Base-by-base conservation (phyloP, 2,888 invertebrate species). In the Mesochorus sp. region DNA sequence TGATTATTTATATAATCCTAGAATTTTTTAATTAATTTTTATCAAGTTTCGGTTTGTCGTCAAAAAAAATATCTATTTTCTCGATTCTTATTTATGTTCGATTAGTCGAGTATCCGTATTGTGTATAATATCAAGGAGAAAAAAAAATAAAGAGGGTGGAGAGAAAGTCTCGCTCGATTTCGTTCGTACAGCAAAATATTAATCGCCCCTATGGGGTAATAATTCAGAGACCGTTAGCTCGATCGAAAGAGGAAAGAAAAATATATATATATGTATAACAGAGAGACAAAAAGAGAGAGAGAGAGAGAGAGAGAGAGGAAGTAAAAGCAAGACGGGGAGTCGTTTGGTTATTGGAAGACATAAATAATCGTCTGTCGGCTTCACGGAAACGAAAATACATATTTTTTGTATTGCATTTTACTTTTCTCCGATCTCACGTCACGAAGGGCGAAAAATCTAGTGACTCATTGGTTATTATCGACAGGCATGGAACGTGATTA, bases 11-110 rank as follows among this genome's bases (percentile, higher is more conserved):
- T n/a, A n/a, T n/a, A n/a, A n/a, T n/a, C n/a, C n/a, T n/a, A n/a
- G n/a, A n/a, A n/a, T n/a, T n/a, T n/a, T n/a, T n/a, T n/a, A n/a
- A n/a, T n/a, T n/a, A n/a, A n/a, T n/a, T n/a, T n/a, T n/a, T 44
- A 70, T 44, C 47, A 70, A 47, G 49, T 37, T 47, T 37, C 55
- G 55, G 49, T 37, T 37, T 34, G 12, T 19, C 28, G 26, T 24
- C 57, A 26, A 26, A 64, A n/a, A 39, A 51, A 31, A 55, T 44
- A 37, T 28, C 68, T 47, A 62, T 12, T 68, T 47, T 44, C 39
- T 26, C 31, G 42, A 62, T 76, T 70, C 39, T 70, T 76, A 70
- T 75, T 75, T 75, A 75, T 75, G n/a, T n/a, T n/a, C n/a, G n/a
- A n/a, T n/a, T n/a, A 42, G 67, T 61, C 53, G n/a, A 24, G 26